Base-by-base conservation (phyloP, 2,797 vertebrate species). In the Lutjanus argentimaculatus region DNA sequence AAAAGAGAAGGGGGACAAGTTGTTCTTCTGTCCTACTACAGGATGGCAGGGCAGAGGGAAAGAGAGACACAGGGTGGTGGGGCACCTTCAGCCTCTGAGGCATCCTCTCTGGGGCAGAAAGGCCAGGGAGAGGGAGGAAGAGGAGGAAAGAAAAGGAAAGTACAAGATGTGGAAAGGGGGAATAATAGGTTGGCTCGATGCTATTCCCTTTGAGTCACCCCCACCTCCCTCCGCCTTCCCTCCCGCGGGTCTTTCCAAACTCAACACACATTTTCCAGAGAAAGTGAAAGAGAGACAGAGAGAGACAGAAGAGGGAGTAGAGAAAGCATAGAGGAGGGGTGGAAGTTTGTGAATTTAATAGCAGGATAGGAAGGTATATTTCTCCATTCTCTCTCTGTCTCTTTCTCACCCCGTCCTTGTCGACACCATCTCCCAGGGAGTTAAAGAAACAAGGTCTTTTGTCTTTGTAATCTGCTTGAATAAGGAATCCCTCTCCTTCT, bases 221-320 rank as follows among this genome's bases (percentile, higher is more conserved):
- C 75, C 68, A 77, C 80, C 72, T 86, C 80, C 88, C 77, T 66
- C 74, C 67, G 56, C 79, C 75, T 90, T 82, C 85, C 75, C 88
- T 77, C 91, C 86, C 48, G 45, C 12, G 70, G 87, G 82, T 84
- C 89, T 82, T 92, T 94, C 92, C 91, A 94, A 95, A 95, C 94
- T 93, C 91, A 94, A 93, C 93, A 94, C 92, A 95, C 89, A 93
- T 93, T 95, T 95, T 95, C 94, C 95, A 95, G 87, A 87, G 77
- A 92, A 88, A 83, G 43, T 16, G 25, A 85, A 81, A 67, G 72
- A 82, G 43, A 72, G 36, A 77, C 22, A 73, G 58, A 64, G 19
- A 52, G 67, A 64, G 36, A 83, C 9, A 64, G 69, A 66, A 64
- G 19, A 43, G 19, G 75, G 36, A 77, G 64, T 21, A 15, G 16